phyloP scores from a whole-genome alignment of 2,797 vertebrate genomes.

The Chlorospingus semifuscus region DNA sequence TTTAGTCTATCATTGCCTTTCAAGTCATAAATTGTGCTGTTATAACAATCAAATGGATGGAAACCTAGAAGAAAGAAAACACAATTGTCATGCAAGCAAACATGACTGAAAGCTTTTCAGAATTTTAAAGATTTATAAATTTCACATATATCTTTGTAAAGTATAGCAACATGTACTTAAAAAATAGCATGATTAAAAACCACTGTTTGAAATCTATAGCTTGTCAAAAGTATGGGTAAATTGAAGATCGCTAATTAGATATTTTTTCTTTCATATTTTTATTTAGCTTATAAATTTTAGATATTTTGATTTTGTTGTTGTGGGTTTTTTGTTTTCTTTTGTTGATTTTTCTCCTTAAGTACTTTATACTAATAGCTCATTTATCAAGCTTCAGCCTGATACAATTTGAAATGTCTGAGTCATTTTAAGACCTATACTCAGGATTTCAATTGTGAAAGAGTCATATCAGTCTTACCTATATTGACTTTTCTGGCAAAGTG shows the following conservation, averaged over 20 bases:
- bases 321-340: rapidly evolving
- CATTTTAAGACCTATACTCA: not conserved
- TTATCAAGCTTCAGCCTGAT: not conserved
- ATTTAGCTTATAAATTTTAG: not conserved
- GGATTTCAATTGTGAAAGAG: not conserved
- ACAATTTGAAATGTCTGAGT: not conserved
- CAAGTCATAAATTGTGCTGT: not conserved
- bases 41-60: not conserved
- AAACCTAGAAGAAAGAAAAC: not conserved
- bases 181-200: not conserved
- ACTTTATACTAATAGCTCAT: not conserved
- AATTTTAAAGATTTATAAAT: not conserved
- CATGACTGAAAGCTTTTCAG: not conserved
- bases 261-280: not conserved
- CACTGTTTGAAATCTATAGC: not conserved
- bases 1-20: not conserved
- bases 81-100: not conserved
- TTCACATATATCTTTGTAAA: not conserved
- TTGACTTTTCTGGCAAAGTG: not conserved
- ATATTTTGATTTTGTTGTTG: not conserved
- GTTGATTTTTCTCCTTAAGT: not conserved
- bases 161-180: not conserved
- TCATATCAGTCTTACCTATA: not conserved
- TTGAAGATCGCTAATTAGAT: not conserved
- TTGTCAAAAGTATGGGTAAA: not conserved